Evolutionary conservation across 2,888 invertebrate genomes (phyloP).

Genomic region (Andrena flavipes): DNA sequence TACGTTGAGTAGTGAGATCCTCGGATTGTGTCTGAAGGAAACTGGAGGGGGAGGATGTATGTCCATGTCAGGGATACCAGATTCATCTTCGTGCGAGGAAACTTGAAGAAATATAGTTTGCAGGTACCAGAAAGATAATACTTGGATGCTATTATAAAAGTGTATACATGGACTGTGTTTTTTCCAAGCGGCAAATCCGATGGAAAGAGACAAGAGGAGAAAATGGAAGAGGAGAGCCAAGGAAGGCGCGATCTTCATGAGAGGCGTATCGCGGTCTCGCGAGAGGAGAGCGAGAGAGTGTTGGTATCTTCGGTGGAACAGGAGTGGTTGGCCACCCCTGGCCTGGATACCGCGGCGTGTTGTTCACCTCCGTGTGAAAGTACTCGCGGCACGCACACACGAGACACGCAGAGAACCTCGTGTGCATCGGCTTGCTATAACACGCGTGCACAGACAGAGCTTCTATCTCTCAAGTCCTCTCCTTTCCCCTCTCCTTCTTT

Average conservation of each 20-base stretch:
- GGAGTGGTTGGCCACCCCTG: constrained; percentile 83
- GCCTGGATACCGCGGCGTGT: constrained; percentile 83
- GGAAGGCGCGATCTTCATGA: not conserved
- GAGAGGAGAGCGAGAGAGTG: constrained; percentile 56
- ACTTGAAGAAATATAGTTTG: no score
- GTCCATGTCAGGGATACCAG: no score
- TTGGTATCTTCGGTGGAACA: constrained; percentile 65
- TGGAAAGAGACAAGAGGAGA: not conserved
- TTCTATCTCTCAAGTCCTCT: constrained; percentile 23
- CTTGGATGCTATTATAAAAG: no score
- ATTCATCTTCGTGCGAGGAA: no score
- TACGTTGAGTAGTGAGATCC: no score
- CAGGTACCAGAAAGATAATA: no score
- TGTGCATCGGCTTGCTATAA: constrained; percentile 39
- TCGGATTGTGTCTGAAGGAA: no score
- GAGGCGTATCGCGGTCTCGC: constrained; percentile 24
- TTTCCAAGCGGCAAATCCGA: no score
- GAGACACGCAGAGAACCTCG: constrained; percentile 32
- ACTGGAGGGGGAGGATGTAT: no score
- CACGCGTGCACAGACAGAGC: constrained; percentile 41
- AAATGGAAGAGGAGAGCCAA: not conserved
- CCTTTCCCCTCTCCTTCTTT: constrained; percentile 13
- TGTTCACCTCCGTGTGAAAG: constrained; percentile 84
- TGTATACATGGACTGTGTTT: no score
- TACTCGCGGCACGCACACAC: constrained; percentile 72